Conservation (phyloP, 2,888 invertebrate species). For the Ganaspis brasiliensis region DNA sequence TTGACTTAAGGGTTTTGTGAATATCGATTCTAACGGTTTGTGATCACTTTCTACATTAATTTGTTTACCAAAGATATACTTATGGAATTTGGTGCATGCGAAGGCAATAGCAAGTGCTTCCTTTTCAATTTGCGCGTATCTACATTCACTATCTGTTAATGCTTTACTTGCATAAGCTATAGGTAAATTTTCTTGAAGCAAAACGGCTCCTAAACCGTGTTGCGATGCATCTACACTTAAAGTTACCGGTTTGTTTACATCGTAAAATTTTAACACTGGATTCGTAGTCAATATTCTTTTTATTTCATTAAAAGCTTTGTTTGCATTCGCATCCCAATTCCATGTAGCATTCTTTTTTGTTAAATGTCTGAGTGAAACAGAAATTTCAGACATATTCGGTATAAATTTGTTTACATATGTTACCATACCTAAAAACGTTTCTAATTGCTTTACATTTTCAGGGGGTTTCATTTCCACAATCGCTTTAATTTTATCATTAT, state of each 20-base stretch:
- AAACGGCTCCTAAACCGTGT: slow-evolving; percentile 69
- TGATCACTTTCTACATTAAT: no score
- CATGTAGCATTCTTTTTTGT: background rate
- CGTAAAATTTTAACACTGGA: slow-evolving; percentile 65
- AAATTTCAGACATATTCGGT: slow-evolving; percentile 35
- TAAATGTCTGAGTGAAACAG: slow-evolving; percentile 48
- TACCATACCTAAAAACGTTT: slow-evolving; percentile 49
- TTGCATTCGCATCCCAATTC: background rate
- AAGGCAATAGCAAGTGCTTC: slow-evolving; percentile 72
- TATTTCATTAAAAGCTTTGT: slow-evolving; percentile 5
- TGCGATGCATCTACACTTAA: slow-evolving; percentile 60
- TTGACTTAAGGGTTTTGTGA: no score
- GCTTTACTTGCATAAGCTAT: slow-evolving; percentile 73
- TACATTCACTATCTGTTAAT: slow-evolving; percentile 64
- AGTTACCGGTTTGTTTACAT: slow-evolving; percentile 63
- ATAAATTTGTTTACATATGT: slow-evolving; percentile 48
- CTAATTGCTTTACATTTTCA: slow-evolving; percentile 45
- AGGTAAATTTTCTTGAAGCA: slow-evolving; percentile 72
- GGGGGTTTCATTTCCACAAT: slow-evolving; percentile 49
- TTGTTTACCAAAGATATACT: background rate
- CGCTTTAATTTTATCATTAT: slow-evolving; percentile 53
- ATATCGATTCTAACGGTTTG: slow-evolving; percentile 67
- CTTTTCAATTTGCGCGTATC: slow-evolving; percentile 73
- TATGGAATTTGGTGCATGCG: slow-evolving; percentile 47
- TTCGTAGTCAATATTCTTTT: slow-evolving; percentile 43